Evolutionary conservation across 2,797 vertebrate genomes (phyloP).

Genomic region (Eidolon dupreanum): DNA sequence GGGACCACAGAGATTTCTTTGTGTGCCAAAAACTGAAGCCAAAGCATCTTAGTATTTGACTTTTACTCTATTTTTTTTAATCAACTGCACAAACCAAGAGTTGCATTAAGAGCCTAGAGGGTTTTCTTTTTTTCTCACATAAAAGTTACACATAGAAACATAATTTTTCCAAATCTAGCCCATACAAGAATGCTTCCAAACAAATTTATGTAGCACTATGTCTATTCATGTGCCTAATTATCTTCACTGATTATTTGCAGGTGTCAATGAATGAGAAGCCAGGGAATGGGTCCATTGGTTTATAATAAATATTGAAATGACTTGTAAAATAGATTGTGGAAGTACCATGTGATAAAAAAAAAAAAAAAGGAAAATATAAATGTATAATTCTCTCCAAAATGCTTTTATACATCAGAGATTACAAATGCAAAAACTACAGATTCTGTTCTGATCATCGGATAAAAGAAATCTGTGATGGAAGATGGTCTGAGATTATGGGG

Average conservation of each 20-base stretch:
- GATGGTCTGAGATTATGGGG: constrained; percentile 78
- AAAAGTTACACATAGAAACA: constrained; percentile 70
- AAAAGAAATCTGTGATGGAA: constrained; percentile 76
- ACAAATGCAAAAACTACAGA: constrained; percentile 57
- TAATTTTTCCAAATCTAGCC: constrained; percentile 59
- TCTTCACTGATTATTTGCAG: constrained; percentile 75
- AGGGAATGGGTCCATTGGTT: constrained; percentile 49
- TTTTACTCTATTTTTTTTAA: constrained; percentile 79
- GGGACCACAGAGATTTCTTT: constrained; percentile 57
- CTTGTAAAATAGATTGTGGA: constrained; percentile 67
- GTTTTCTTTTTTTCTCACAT: constrained; percentile 54
- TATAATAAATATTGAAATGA: constrained; percentile 76
- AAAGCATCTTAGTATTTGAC: constrained; percentile 83
- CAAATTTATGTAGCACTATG: constrained; percentile 71
- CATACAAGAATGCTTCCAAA: constrained; percentile 48
- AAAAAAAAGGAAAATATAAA: constrained; percentile 65
- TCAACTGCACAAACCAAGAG: constrained; percentile 77
- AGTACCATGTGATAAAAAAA: constrained; percentile 30
- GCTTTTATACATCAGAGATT: constrained; percentile 65
- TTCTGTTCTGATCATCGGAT: constrained; percentile 66
- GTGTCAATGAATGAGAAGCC: constrained; percentile 72
- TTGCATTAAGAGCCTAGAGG: constrained; percentile 74
- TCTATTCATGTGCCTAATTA: constrained; percentile 76
- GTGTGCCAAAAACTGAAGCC: constrained; percentile 79
- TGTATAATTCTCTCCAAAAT: constrained; percentile 46